Conservation (phyloP, 2,888 invertebrate species). For the Patella caerulea region DNA sequence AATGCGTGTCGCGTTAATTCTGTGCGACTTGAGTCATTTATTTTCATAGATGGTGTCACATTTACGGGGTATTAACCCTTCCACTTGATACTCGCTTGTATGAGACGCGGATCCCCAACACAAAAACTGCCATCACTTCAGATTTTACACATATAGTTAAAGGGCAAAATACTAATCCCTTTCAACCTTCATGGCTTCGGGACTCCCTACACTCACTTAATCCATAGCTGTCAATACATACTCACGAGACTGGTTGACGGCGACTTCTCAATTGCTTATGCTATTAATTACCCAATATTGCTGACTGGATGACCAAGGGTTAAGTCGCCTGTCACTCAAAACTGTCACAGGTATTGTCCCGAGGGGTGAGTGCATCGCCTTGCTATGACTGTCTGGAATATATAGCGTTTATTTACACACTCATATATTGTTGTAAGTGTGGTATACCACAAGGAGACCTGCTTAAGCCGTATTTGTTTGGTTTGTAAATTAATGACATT, state of each 20-base stretch:
- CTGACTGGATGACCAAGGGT: neutral
- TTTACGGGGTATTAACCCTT: neutral
- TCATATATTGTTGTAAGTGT: no score
- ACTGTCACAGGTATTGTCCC: neutral
- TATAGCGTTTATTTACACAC: no score
- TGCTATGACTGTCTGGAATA: no score
- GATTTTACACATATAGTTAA: neutral
- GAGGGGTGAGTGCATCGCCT: no score
- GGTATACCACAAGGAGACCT: no score
- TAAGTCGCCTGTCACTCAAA: neutral
- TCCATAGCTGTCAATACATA: no score
- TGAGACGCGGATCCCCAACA: no score
- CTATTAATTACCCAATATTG: no score
- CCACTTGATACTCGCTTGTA: no score
- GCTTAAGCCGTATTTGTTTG: no score
- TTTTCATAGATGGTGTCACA: neutral
- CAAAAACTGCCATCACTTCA: neutral
- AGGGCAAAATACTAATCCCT: neutral
- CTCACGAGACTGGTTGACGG: neutral
- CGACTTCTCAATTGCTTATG: neutral
- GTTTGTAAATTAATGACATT: no score
- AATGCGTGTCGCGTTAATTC: slow-evolving; percentile 8
- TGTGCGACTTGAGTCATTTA: slow-evolving; percentile 7
- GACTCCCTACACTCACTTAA: neutral
- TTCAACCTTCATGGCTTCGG: slow-evolving; percentile 1